Percentiles rank a stretch among this genome's conserved stretches.
phyloP scores from a whole-genome alignment of 2,797 vertebrate species.

The Bradypodion ventrale region DNA sequence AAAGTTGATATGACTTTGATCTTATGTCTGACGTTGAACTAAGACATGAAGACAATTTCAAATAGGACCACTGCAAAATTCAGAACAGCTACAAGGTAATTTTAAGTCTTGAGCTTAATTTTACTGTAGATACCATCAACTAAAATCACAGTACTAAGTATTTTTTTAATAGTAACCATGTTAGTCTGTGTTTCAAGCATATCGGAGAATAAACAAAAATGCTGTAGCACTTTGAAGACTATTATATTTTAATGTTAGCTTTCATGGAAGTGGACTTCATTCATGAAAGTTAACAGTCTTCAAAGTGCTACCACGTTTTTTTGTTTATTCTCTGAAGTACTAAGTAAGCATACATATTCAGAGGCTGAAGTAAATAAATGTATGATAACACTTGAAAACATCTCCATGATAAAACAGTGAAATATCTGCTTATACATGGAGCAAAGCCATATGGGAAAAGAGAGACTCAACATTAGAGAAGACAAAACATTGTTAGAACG shows the following conservation, averaged over 20 bases:
- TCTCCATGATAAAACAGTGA: neutral
- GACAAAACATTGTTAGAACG: neutral
- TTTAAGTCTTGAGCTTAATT: neutral
- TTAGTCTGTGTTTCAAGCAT: too few species aligned
- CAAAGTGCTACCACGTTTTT: too few species aligned
- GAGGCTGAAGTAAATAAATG: too few species aligned
- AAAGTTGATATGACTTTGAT: neutral
- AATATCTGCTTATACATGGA: neutral
- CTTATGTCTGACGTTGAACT: neutral
- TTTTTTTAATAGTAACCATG: too few species aligned
- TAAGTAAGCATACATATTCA: too few species aligned
- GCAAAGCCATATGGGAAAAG: neutral
- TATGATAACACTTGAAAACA: too few species aligned
- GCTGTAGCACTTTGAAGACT: too few species aligned
- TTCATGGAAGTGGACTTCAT: too few species aligned
- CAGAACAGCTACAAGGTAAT: neutral
- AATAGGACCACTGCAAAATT: neutral
- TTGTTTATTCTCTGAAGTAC: too few species aligned
- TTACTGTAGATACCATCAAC: neutral
- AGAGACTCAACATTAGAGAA: constrained; percentile 3
- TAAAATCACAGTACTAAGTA: neutral
- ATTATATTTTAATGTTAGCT: too few species aligned
- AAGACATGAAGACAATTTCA: neutral
- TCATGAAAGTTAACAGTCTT: too few species aligned
- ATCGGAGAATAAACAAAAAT: too few species aligned